phyloP scores from a whole-genome alignment of 30 jellyfish, hydroid and myxozoan genomes.

The Cassiopea xamachana region DNA sequence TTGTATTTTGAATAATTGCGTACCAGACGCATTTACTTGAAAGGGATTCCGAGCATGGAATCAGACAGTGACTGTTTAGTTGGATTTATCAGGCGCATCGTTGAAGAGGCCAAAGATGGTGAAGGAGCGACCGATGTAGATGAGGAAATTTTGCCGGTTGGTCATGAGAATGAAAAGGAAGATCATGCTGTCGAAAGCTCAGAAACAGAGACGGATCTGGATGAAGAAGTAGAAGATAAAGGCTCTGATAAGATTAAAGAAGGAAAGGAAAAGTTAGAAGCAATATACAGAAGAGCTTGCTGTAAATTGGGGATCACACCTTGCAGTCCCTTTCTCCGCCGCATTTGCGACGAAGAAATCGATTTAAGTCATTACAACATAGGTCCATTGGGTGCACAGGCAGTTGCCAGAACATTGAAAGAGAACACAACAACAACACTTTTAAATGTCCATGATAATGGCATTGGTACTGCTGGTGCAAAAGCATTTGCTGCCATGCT shows the following conservation, averaged over 20 bases:
- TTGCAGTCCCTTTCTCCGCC: slow-evolving; percentile 67
- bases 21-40: neutral
- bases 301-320: slow-evolving; percentile 12
- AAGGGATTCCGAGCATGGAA: neutral
- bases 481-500: slow-evolving; percentile 59
- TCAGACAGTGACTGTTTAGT: slow-evolving; percentile 17
- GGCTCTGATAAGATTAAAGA: neutral
- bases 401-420: slow-evolving; percentile 56
- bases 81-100: slow-evolving; percentile 43
- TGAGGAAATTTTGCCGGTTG: neutral
- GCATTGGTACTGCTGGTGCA: slow-evolving; percentile 61
- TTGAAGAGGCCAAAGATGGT: neutral
- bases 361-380: slow-evolving; percentile 72
- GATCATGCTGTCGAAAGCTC: slow-evolving; percentile 3
- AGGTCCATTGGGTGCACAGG: slow-evolving; percentile 70
- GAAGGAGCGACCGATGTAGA: neutral
- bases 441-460: slow-evolving; percentile 62
- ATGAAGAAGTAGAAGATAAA: slow-evolving; percentile 19
- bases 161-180: neutral
- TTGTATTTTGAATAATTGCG: too few species aligned
- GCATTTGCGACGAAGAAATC: slow-evolving; percentile 55
- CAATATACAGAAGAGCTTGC: slow-evolving; percentile 52
- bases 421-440: slow-evolving; percentile 33
- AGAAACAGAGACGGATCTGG: slow-evolving; percentile 74
- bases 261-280: slow-evolving; percentile 15